A percentile compares a stretch with the other conserved stretches of the same genome.
phyloP scores from a whole-genome alignment of 2,113 vertebrate species.

The Hydrolagus affinis region DNA sequence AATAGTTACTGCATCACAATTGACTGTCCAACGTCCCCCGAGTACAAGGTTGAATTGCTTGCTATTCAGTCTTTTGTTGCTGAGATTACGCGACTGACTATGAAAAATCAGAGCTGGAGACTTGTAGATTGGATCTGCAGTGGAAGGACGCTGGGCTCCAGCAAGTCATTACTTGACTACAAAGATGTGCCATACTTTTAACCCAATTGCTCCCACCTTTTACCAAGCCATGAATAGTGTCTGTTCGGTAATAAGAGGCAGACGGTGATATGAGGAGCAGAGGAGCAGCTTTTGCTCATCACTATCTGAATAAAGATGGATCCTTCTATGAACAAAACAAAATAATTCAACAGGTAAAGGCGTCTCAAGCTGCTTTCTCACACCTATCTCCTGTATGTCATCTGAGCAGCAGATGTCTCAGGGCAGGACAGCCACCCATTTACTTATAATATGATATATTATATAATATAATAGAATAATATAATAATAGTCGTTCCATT shows the following conservation, averaged over 20 bases:
- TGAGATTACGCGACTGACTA: neutral
- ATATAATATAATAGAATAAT: no score
- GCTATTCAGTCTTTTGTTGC: no score
- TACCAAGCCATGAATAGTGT: neutral
- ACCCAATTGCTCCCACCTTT: neutral
- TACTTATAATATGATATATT: neutral
- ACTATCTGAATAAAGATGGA: neutral
- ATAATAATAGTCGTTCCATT: no score
- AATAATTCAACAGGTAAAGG: neutral
- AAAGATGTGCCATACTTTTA: neutral
- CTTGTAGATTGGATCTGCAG: neutral
- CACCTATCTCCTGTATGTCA: neutral
- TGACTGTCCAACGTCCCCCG: neutral
- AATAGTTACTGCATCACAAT: neutral
- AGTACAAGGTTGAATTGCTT: neutral
- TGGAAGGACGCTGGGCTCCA: neutral
- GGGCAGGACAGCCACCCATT: neutral
- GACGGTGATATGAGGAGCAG: neutral
- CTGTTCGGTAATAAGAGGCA: no score
- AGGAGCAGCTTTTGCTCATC: neutral
- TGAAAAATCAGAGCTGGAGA: neutral
- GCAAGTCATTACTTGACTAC: neutral
- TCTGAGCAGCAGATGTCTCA: neutral
- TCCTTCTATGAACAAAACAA: neutral
- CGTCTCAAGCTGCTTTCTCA: neutral